These are phyloP conservation scores for Drosophila lini DNA, from an alignment of 1,140 invertebrate genomes.

Conservation along the genomic window DNA sequence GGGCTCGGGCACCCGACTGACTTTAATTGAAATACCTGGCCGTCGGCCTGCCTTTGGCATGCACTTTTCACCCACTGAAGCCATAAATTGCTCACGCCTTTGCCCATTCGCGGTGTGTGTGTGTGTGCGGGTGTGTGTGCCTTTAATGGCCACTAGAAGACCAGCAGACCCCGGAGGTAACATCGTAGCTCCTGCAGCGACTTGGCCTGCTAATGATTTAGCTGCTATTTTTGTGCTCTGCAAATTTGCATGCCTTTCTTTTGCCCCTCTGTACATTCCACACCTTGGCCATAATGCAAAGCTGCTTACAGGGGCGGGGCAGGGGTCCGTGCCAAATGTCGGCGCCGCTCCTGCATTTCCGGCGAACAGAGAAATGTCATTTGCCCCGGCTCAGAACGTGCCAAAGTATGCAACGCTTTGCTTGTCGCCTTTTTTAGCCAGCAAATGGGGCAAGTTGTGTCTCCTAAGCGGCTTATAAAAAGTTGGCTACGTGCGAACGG, in stretches of 20 bases:
- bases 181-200: constrained; percentile 6
- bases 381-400: constrained; percentile 45
- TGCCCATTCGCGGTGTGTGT: background rate
- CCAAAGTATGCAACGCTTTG: constrained; percentile 47
- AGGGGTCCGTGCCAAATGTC: constrained; percentile 23
- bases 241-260: constrained; percentile 41
- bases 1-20: background rate
- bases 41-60: constrained; percentile 29
- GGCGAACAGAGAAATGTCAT: constrained; percentile 53
- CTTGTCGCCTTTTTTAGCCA: constrained; percentile 3
- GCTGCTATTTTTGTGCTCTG: constrained; percentile 68
- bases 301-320: constrained; percentile 15
- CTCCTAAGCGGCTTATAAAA: constrained; percentile 35
- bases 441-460: constrained; percentile 12
- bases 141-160: constrained; percentile 65
- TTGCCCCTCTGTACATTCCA: background rate
- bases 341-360: constrained; percentile 45
- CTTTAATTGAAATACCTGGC: constrained; percentile 61
- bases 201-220: constrained; percentile 75
- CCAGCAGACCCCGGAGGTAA: constrained; percentile 29
- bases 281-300: constrained; percentile 37
- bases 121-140: constrained; percentile 12
- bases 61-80: constrained; percentile 25
- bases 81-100: constrained; percentile 50
- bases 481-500: constrained; percentile 8